Evolutionary conservation across 2,797 vertebrate species (phyloP), one percentile per base, ranked within the genome.

Genomic region (Pseudomugil tenellus): DNA sequence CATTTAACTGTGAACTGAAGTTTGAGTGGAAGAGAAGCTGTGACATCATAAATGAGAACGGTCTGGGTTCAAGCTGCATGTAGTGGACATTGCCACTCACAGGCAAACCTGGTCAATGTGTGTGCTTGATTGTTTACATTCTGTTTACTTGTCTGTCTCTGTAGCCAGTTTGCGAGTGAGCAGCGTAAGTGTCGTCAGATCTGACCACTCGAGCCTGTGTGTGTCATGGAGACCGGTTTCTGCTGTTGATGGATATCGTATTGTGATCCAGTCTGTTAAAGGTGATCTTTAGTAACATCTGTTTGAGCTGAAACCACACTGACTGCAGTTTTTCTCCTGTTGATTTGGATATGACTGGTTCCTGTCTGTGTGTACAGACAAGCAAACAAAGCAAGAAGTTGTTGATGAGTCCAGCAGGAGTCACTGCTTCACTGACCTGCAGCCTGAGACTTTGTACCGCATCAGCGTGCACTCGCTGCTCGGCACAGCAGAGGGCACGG

Each of bases 111-210:
- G 39, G 34, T 6, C 16, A 2, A 5, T 41, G 29, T 41, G 13
- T 41, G 39, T 41, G 35, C 3, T 3, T 34, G n/a, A 58, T 26
- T 52, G 16, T 49, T 56, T 35, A 11, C 2, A 53, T 7, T 32
- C 3, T 61, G 17, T 66, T 43, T 10, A 1, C 60, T 26, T 57
- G 11, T 54, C 11, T 74, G 37, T 67, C 25, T 46, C 68, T 86
- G n/a, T 78, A 95, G 95, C 84, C 76, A 94, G 93, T 76, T 87
- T 95, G 69, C 67, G 93, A 29, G 92, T 95, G 17, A 94, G 93
- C 91, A 94, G 94, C 56, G 90, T 94, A 32, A 94, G 91, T 14
- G 93, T 95, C 60, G 90, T 94, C 43, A 77, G 91, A 11, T 94
- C 93, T 1, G 94, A 94, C 67, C 92, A 94, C 73, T 89, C 91